Evolutionary conservation across 2,888 invertebrate genomes (phyloP).

Genomic region (Apamea crenata): DNA sequence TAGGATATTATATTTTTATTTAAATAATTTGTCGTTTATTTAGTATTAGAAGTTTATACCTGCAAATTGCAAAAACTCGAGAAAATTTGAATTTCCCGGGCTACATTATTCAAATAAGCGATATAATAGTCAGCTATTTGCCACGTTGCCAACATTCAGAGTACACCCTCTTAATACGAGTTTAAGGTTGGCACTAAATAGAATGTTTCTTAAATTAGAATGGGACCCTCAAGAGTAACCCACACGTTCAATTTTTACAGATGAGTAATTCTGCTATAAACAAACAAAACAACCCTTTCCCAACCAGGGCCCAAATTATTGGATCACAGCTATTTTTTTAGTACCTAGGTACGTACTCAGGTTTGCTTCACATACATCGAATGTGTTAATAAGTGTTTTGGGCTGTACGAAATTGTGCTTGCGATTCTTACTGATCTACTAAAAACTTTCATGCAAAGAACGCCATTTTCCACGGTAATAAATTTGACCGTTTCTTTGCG

Average conservation of each 20-base stretch:
- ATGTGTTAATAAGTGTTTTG: not conserved
- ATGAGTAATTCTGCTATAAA: constrained; percentile 18
- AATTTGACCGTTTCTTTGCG: constrained; percentile 25
- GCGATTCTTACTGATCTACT: not conserved
- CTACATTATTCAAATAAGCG: not conserved
- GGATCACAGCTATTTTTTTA: not conserved
- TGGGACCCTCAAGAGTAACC: not conserved
- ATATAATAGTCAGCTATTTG: not conserved
- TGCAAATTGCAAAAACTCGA: too few relatives aligned
- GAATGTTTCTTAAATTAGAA: not conserved
- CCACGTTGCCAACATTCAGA: not conserved
- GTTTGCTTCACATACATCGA: too few relatives aligned
- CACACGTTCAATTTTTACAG: not conserved
- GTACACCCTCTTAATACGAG: not conserved
- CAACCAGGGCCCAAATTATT: not conserved
- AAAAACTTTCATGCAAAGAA: not conserved
- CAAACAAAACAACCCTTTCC: constrained; percentile 17
- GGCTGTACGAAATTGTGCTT: too few relatives aligned
- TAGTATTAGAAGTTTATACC: too few relatives aligned
- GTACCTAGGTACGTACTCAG: not conserved
- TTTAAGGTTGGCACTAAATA: not conserved
- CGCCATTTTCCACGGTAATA: constrained; percentile 27
- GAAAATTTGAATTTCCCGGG: too few relatives aligned
- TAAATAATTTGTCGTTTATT: too few relatives aligned
- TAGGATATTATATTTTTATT: too few relatives aligned